Conservation (phyloP, 2,113 vertebrate genomes). For the Sinocyclocheilus anshuiensis region DNA sequence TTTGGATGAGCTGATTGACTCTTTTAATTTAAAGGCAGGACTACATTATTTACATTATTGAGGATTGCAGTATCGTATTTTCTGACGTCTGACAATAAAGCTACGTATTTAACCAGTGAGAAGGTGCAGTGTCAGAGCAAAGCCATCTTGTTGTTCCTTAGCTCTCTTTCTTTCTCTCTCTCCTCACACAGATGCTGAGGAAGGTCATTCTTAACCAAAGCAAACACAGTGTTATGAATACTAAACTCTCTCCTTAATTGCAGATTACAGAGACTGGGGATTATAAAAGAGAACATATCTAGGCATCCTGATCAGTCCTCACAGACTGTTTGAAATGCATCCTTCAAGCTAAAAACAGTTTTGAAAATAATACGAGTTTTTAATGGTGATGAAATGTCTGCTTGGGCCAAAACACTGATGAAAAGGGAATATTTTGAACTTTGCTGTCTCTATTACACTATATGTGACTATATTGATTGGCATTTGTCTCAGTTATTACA, state of each 20-base stretch:
- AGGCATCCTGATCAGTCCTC: conserved; percentile 2
- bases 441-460: not conserved
- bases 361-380: not conserved
- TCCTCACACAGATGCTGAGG: conserved; percentile 60
- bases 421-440: not conserved
- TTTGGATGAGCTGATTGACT: not conserved
- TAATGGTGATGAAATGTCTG: not conserved
- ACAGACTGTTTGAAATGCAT: conserved; percentile 14
- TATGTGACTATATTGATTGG: not conserved
- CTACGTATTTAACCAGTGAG: not conserved
- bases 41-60: not conserved
- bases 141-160: not conserved
- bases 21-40: not conserved
- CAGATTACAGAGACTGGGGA: conserved; percentile 27
- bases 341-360: not conserved
- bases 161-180: not conserved
- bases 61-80: not conserved
- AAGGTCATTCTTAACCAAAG: conserved; percentile 61
- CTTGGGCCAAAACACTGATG: not conserved
- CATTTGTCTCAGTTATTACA: not conserved
- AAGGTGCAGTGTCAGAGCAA: not conserved
- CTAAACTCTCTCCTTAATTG: conserved; percentile 51
- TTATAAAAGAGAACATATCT: conserved; percentile 24
- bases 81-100: not conserved
- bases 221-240: conserved; percentile 55